Evolutionary conservation across 1,140 invertebrate genomes (phyloP).

Genomic region (Danaus plexippus): DNA sequence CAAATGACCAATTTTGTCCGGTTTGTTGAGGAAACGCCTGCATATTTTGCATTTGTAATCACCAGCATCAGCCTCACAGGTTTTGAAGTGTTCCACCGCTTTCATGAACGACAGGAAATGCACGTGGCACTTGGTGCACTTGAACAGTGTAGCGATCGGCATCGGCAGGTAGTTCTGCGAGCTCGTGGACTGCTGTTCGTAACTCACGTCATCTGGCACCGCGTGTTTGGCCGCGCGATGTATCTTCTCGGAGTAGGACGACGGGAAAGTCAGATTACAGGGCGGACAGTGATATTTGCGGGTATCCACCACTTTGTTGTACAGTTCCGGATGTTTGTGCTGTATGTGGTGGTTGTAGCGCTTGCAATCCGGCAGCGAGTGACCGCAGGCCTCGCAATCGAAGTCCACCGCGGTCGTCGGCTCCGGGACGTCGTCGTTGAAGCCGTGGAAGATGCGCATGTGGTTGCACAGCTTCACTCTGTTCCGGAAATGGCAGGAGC

Average conservation of each 20-base stretch:
- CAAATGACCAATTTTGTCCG: slow-evolving; percentile 14
- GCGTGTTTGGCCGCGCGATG: slow-evolving; percentile 14
- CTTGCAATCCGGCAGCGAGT: not conserved
- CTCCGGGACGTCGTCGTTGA: not conserved
- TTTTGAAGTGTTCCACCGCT: slow-evolving; percentile 19
- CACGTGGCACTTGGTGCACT: slow-evolving; percentile 27
- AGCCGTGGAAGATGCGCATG: not conserved
- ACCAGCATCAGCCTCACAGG: slow-evolving; percentile 11
- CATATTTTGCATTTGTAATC: slow-evolving; percentile 28
- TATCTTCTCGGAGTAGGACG: slow-evolving; percentile 13
- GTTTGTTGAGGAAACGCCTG: slow-evolving; percentile 14
- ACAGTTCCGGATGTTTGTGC: slow-evolving; percentile 2
- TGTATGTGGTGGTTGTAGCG: slow-evolving; percentile 8
- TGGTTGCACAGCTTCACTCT: slow-evolving; percentile 1
- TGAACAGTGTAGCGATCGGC: slow-evolving; percentile 22
- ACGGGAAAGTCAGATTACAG: slow-evolving; percentile 17
- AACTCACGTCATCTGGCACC: not conserved
- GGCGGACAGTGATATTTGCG: slow-evolving; percentile 9
- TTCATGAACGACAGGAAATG: slow-evolving; percentile 22
- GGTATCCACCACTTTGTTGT: not conserved
- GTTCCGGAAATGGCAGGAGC: not conserved
- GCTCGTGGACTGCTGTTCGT: not conserved
- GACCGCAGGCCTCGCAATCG: slow-evolving; percentile 1
- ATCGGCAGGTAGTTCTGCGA: slow-evolving; percentile 1
- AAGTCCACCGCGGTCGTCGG: not conserved